Evolutionary conservation across 2,113 vertebrate genomes (phyloP).

Genomic region (Mesitornis unicolor): DNA sequence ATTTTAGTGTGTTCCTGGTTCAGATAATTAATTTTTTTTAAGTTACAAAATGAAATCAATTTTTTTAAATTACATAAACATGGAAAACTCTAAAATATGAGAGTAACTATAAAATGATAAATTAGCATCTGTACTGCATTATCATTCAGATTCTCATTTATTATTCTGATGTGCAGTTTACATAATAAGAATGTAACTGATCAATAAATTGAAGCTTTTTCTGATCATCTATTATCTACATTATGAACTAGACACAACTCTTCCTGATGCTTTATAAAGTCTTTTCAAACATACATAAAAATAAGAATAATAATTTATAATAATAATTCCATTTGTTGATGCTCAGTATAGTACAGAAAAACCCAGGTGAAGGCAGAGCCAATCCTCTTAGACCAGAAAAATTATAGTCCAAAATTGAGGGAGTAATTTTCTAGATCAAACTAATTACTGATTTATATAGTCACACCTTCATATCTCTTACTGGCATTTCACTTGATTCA

Average conservation of each 20-base stretch:
- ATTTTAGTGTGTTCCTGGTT: not conserved
- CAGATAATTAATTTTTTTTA: not conserved
- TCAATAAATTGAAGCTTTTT: not conserved
- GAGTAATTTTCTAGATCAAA: not conserved
- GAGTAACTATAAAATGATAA: not conserved
- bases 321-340: not conserved
- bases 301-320: not conserved
- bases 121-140: not conserved
- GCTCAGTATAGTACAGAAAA: not conserved
- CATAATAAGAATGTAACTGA: not conserved
- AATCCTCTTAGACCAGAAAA: not conserved
- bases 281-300: not conserved
- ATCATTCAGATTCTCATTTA: not conserved
- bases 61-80: not conserved
- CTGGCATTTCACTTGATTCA: not conserved
- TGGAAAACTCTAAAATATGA: not conserved
- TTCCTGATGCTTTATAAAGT: not conserved
- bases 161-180: not conserved
- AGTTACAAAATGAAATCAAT: not conserved
- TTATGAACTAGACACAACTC: not conserved
- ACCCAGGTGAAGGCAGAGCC: not conserved
- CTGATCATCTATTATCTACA: not conserved
- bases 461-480: not conserved
- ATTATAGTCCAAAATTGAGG: not conserved
- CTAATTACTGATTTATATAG: not conserved